Conservation (phyloP, 2,888 invertebrate genomes). For the Callyntrura sp. region DNA sequence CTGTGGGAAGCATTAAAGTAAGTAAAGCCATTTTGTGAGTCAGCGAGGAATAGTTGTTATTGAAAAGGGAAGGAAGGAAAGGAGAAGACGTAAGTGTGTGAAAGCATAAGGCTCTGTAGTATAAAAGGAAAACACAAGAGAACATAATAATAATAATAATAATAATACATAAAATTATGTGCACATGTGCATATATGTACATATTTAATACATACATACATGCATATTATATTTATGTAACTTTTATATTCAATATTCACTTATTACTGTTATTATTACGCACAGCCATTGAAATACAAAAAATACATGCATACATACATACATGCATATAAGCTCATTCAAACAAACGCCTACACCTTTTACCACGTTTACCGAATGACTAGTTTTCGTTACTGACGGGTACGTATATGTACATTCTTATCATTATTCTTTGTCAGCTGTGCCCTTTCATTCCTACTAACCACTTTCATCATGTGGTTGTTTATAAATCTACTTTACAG, state of each 20-base stretch:
- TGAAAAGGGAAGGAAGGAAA: slow-evolving; percentile 33
- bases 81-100: slow-evolving; percentile 37
- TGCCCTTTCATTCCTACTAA: slow-evolving; percentile 39
- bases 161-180: slow-evolving; percentile 37
- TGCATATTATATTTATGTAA: background rate
- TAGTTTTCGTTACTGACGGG: background rate
- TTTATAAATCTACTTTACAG: background rate
- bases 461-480: background rate
- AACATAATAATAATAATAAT: background rate
- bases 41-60: slow-evolving; percentile 50
- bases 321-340: background rate
- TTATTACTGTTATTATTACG: background rate
- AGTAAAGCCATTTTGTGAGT: slow-evolving; percentile 53
- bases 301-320: background rate
- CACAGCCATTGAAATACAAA: background rate
- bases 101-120: slow-evolving; percentile 16
- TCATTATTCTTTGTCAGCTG: slow-evolving; percentile 44
- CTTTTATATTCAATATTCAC: background rate
- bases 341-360: slow-evolving; percentile 12
- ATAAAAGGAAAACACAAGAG: slow-evolving; percentile 45
- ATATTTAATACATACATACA: background rate
- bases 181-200: slow-evolving; percentile 1
- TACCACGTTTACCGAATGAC: slow-evolving; percentile 30
- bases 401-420: slow-evolving; percentile 10
- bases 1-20: slow-evolving; percentile 42